Evolutionary conservation across 1,140 invertebrate species (phyloP), one percentile per base, ranked within the genome.

Genomic region (Drosophila hydei): DNA sequence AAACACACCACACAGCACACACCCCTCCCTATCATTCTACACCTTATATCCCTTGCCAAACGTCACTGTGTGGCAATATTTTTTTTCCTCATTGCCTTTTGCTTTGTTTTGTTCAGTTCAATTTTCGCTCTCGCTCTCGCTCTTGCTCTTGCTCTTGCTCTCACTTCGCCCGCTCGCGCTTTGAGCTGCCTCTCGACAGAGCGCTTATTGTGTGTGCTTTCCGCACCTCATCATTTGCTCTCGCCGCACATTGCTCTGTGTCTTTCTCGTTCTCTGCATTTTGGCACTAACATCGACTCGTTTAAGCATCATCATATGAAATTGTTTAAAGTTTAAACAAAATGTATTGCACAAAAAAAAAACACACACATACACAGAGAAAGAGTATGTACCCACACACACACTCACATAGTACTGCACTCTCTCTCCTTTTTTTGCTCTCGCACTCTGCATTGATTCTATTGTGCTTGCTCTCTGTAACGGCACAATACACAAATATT

Each of bases 321-420:
- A 84, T 79, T 76, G 61, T 84, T 84, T 73, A 84, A 79, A 79
- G 61, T 79, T 84, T 73, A 84, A 79, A 84, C 72, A 72, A 83
- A 67, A 60, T 68, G 55, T 67, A 65, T 11, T 36, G 30, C 63
- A 67, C 23, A 56, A 43, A 21, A 45, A 45, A 4, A 14, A 11
- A 58, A 8, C 48, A 38, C 60, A 42, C 23, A 55, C 36, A 64
- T 30, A 16, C 58, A 62, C 40, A 19, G n/a, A 55, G 4, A 4
- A 21, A 45, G 19, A 45, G 48, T 14, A 16, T 16, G 25, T 25
- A 51, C 48, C 23, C 48, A 55, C 16, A 23, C 21, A 40, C 23
- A 54, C 16, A 25, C 19, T 52, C 14, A 45, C 18, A 38, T 4
- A 12, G 16, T 8, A 38, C 12, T 51, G 48, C 7, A 14, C 7